A percentile compares a stretch with the other conserved stretches of the same genome.
phyloP scores from a whole-genome alignment of 2,113 vertebrate species.

The Ptilorrhoa leucosticta region DNA sequence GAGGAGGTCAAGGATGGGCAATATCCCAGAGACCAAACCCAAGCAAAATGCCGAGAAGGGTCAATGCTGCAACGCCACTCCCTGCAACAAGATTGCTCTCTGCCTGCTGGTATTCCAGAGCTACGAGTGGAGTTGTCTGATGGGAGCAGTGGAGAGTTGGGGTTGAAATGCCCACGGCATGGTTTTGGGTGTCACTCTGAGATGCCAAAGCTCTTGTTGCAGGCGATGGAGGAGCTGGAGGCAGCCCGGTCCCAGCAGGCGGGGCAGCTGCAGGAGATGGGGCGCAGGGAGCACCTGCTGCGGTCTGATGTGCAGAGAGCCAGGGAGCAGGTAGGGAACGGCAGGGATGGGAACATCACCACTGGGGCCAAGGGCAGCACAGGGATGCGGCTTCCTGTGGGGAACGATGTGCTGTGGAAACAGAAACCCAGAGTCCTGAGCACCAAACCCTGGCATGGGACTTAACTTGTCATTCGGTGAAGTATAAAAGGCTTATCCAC shows the following conservation, averaged over 20 bases:
- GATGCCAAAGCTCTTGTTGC: background rate
- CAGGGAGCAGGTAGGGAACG: slow-evolving; percentile 56
- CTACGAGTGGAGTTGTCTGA: background rate
- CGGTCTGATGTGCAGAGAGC: slow-evolving; percentile 32
- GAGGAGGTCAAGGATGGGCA: background rate
- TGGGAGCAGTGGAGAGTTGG: background rate
- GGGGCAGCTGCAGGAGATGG: slow-evolving; percentile 71
- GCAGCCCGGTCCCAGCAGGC: slow-evolving; percentile 57
- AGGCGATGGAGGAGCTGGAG: slow-evolving; percentile 71
- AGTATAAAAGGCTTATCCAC: background rate
- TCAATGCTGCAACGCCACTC: too few relatives aligned
- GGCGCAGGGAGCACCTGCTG: slow-evolving; percentile 62
- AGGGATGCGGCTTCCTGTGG: rapidly evolving
- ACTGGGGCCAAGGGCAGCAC: rapidly evolving
- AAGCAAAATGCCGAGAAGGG: rapidly evolving
- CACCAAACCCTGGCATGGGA: background rate
- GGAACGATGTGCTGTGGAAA: background rate
- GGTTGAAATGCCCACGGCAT: rapidly evolving
- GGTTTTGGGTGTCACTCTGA: background rate
- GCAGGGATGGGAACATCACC: background rate
- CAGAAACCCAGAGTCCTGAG: background rate
- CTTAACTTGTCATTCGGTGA: rapidly evolving
- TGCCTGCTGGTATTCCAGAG: background rate
- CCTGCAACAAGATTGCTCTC: background rate
- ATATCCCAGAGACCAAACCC: background rate